Percentiles rank a stretch among this genome's conserved stretches.
Evolutionary conservation across 2,113 vertebrate species (phyloP).

Genomic region (Entelurus aequoreus): DNA sequence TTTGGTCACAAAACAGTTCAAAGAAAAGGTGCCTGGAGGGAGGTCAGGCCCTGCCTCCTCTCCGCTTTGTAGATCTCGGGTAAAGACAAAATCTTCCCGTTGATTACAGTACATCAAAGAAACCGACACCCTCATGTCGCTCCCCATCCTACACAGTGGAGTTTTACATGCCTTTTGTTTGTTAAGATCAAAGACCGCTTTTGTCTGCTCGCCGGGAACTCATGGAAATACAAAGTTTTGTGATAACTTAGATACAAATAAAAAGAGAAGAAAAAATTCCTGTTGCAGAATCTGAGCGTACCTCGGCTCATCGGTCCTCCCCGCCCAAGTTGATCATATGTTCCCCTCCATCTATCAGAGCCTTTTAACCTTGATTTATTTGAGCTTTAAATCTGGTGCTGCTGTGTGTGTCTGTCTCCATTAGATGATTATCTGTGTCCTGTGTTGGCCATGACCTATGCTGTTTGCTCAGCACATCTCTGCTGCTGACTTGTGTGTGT

Average conservation of each 20-base stretch:
- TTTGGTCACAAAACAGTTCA: no score
- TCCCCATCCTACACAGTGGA: no score
- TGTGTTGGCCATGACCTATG: constrained; percentile 11
- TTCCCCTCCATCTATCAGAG: constrained; percentile 5
- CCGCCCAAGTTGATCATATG: neutral
- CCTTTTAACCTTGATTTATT: constrained; percentile 22
- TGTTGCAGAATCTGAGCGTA: constrained; percentile 16
- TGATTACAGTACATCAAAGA: no score
- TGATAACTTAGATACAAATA: neutral
- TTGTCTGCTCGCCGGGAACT: no score
- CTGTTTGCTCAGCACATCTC: constrained; percentile 59
- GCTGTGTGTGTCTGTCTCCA: constrained; percentile 15
- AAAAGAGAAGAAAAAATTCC: constrained; percentile 30
- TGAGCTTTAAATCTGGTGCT: constrained; percentile 9
- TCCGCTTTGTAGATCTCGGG: no score
- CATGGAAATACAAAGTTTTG: no score
- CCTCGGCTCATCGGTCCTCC: constrained; percentile 9
- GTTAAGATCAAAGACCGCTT: no score
- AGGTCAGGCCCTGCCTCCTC: no score
- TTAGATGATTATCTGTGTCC: constrained; percentile 44
- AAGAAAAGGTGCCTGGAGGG: no score
- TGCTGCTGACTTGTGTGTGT: constrained; percentile 54
- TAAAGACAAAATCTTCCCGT: no score
- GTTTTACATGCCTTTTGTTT: no score
- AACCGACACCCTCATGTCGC: no score